Percentiles rank a stretch among this genome's conserved stretches.
Conservation (phyloP, 2,888 invertebrate genomes). For the Rugalucina vietnamica region DNA sequence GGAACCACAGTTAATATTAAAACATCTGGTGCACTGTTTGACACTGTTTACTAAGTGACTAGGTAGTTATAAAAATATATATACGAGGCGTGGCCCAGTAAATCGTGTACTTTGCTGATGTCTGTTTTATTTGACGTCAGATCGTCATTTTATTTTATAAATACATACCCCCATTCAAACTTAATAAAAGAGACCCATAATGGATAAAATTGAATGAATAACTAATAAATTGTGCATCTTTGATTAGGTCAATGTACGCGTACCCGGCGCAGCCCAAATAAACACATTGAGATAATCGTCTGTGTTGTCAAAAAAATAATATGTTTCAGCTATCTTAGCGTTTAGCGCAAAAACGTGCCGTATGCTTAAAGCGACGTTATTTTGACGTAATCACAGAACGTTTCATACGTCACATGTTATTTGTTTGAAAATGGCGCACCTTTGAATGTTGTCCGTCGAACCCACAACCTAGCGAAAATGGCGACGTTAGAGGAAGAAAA, state of each 20-base stretch:
- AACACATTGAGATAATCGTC: not conserved
- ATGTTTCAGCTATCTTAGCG: slow-evolving; percentile 13
- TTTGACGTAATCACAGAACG: slow-evolving; percentile 7
- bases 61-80: too few relatives aligned
- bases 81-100: too few relatives aligned
- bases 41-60: too few relatives aligned
- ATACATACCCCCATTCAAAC: not conserved
- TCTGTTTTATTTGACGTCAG: slow-evolving; percentile 1
- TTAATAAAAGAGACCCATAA: not conserved
- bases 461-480: slow-evolving; percentile 12
- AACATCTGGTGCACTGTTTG: too few relatives aligned
- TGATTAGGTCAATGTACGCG: slow-evolving; percentile 1
- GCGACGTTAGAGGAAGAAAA: slow-evolving; percentile 25
- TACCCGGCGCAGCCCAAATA: not conserved
- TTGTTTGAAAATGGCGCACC: slow-evolving; percentile 18
- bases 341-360: slow-evolving; percentile 15
- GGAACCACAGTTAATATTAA: too few relatives aligned
- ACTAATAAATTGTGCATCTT: not conserved
- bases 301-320: slow-evolving; percentile 10
- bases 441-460: slow-evolving; percentile 19
- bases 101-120: too few relatives aligned
- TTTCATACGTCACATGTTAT: slow-evolving; percentile 14
- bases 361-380: slow-evolving; percentile 12
- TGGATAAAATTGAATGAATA: not conserved
- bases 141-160: not conserved